Evolutionary conservation across 2,113 vertebrate species (phyloP), one percentile per base, ranked within the genome.

Genomic region (Pomatorhinus ruficollis): DNA sequence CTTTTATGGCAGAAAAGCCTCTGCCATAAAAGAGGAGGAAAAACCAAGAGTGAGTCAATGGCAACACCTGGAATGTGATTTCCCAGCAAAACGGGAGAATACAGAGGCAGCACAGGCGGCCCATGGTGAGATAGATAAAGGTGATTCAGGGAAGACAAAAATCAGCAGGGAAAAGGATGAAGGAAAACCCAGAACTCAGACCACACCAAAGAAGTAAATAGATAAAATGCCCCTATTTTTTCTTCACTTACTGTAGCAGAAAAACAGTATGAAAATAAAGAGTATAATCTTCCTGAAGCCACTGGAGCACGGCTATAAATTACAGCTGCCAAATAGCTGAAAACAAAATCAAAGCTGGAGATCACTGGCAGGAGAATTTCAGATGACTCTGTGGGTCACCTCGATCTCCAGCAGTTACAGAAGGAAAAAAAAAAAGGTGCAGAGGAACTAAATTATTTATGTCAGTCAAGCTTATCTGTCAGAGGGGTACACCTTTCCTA

Each of bases 401-500:
- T 84, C 71, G 0, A 65, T 72, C 88, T 90, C 76, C 93, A 95
- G 83, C 56, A 93, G 88, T 72, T 57, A 64, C 69, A 49, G 64
- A 71, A 80, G 68, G 83, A 23, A 45, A 31, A 65, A 76, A n/a
- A 31, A 72, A 27, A n/a, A 37, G 5, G 25, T 54, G 68, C 20
- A 79, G 40, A 72, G 53, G 27, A 94, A 64, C 23, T 82, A 61
- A 95, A 91, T 95, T 57, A 91, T 91, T 95, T 85, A 49, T 82
- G 77, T 91, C 91, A 81, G 31, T 95, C 87, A 92, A 82, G 80
- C 77, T 84, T 91, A 86, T 83, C 91, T 93, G 81, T 42, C 81
- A 87, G 44, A 66, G 57, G n/a, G 44, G n/a, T 68, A 33, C 42
- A 87, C 82, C 49, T 89, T 65, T 75, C 56, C 66, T 37, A 56